phyloP scores from a whole-genome alignment of 64 coral and sea anemone species.

The Montipora capricornis region DNA sequence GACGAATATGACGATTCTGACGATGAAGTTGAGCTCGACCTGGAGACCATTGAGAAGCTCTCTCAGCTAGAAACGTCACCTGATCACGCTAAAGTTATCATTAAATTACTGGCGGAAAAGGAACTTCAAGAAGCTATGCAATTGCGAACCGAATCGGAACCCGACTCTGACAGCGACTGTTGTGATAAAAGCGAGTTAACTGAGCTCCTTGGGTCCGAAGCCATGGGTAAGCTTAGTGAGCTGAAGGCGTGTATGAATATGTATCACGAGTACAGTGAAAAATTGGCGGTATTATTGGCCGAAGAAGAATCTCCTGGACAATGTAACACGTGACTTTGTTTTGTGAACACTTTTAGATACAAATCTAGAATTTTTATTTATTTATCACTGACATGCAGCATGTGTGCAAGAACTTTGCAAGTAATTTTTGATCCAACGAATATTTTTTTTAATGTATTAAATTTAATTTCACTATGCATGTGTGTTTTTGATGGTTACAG shows the following conservation, averaged over 20 bases:
- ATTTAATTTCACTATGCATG: too few relatives aligned
- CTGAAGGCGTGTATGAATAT: neutral
- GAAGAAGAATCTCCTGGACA: neutral
- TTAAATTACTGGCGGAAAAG: neutral
- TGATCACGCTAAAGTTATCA: constrained; percentile 10
- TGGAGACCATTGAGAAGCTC: neutral
- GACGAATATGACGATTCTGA: neutral
- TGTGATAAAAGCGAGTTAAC: neutral
- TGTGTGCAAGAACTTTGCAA: too few relatives aligned
- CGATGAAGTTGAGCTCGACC: constrained; percentile 6
- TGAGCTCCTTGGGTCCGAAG: neutral
- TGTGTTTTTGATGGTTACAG: too few relatives aligned
- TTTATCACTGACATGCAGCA: too few relatives aligned
- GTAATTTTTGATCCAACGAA: too few relatives aligned
- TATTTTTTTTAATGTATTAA: too few relatives aligned
- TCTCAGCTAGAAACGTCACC: neutral
- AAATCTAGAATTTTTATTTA: too few relatives aligned
- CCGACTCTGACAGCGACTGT: neutral
- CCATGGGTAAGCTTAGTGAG: neutral
- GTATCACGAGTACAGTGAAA: neutral
- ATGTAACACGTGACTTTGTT: too few relatives aligned
- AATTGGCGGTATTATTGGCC: neutral
- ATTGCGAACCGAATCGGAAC: neutral
- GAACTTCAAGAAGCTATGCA: neutral
- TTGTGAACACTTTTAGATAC: too few relatives aligned